Conservation (phyloP, 2,888 invertebrate species). For the Apomyelois bistriatella region DNA sequence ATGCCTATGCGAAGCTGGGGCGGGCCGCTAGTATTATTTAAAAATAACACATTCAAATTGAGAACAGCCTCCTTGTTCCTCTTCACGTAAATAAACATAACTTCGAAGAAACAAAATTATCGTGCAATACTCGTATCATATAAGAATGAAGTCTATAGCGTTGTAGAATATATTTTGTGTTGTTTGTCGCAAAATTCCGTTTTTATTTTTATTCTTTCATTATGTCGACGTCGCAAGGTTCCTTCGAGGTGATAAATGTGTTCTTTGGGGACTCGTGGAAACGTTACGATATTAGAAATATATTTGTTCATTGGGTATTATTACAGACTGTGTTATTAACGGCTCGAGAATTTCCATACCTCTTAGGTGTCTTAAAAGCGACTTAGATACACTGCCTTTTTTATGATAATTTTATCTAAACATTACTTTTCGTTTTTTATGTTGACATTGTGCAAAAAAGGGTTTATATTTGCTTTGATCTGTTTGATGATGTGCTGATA, state of each 20-base stretch:
- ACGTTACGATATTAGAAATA: not conserved
- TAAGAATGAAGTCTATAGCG: not conserved
- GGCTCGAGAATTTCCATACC: too few species aligned
- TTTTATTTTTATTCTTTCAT: constrained; percentile 7
- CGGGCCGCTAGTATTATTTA: too few species aligned
- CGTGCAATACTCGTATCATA: not conserved
- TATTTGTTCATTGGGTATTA: not conserved
- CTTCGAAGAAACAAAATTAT: not conserved
- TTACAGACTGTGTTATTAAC: too few species aligned
- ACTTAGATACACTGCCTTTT: too few species aligned
- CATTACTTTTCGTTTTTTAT: too few species aligned
- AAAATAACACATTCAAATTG: not conserved
- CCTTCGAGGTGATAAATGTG: constrained; percentile 7
- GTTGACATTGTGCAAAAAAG: too few species aligned
- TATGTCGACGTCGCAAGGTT: not conserved
- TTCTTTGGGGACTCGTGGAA: not conserved
- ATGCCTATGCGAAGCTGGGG: too few species aligned
- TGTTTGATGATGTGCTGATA: too few species aligned
- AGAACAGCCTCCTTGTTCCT: not conserved
- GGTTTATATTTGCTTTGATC: too few species aligned
- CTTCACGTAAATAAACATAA: not conserved
- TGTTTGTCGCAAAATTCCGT: constrained; percentile 3
- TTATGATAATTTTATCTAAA: too few species aligned
- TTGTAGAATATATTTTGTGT: not conserved
- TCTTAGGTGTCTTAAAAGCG: too few species aligned